Evolutionary conservation across 2,113 vertebrate species (phyloP), one percentile per base, ranked within the genome.

Genomic region (Poecilia latipinna): DNA sequence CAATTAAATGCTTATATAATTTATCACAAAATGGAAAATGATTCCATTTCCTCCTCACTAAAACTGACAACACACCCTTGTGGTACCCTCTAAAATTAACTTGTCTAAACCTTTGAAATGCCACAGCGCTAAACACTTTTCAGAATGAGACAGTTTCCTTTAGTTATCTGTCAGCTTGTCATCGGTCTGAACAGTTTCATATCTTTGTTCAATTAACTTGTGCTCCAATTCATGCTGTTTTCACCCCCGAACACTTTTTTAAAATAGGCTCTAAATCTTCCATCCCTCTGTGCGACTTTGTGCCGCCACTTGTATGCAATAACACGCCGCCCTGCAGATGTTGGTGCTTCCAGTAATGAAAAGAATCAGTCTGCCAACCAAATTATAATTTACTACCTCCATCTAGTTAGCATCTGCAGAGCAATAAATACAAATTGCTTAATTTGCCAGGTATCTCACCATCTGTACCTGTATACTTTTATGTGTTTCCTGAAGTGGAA

Each of bases 391-490:
- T 81, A 92, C 78, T 84, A 80, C 86, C 66, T 84, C 84, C 72
- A 89, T 89, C 82, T 84, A 86, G 78, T 89, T 86, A 86, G 84
- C 92, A 94, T 93, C 91, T 94, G 94, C 86, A 88, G 83, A 83
- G 88, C 86, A 85, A 90, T 94, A 91, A 91, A 94, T 89, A 91
- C 77, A 92, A 88, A 93, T 92, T 89, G 88, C 82, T 88, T 75
- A 83, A 82, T 83, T 91, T 93, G 89, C 69, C 74, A 61, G 75
- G 87, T 84, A 89, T 91, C 85, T 87, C 82, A 70, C 91, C 91
- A 92, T 93, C 92, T 93, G 93, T 61, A 89, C 72, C 54, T 57
- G 67, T 74, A 77, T 81, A 89, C 64, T 74, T 88, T 78, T 74
- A 69, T 72, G 61, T 63, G 35, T 12, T 48, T 75, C 32, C 67